phyloP scores from a whole-genome alignment of 2,113 vertebrate genomes.

The Ibidorhyncha struthersii region DNA sequence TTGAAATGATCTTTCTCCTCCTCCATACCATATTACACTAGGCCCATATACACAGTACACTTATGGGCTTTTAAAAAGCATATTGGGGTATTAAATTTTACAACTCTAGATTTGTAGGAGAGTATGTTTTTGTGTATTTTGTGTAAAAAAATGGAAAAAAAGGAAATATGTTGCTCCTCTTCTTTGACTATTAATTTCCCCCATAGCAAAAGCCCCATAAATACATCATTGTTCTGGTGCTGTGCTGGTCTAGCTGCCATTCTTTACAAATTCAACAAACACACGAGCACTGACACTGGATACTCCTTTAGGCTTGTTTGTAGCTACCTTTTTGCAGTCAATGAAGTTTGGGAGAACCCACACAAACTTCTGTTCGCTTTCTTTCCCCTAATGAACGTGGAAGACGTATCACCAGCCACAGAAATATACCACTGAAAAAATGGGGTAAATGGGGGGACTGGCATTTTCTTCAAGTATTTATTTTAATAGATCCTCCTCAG shows the following conservation, averaged over 20 bases:
- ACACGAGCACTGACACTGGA: not conserved
- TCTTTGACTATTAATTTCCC: not conserved
- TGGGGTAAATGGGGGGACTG: accelerated
- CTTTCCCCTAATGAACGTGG: not conserved
- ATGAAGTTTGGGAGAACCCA: not conserved
- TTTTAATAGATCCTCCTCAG: not conserved
- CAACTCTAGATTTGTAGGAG: not conserved
- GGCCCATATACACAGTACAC: not conserved
- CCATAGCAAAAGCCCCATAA: not conserved
- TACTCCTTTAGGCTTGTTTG: not conserved
- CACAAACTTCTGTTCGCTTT: not conserved
- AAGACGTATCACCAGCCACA: not conserved
- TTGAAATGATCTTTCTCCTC: not conserved
- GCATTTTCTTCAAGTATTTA: not conserved
- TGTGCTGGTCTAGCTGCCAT: not conserved
- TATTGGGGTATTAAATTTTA: not conserved
- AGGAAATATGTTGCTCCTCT: not conserved
- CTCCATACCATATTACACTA: not conserved
- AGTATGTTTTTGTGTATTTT: not conserved
- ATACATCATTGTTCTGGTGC: not conserved
- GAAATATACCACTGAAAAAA: not conserved
- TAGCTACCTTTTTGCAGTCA: not conserved
- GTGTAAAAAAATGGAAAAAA: not conserved
- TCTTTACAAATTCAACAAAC: not conserved
- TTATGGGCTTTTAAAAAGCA: not conserved